A percentile compares a stretch with the other conserved stretches of the same genome.
These are phyloP conservation scores for Drosophila kurseongensis DNA, from an alignment of 1,140 invertebrate species.

Conservation along the genomic window DNA sequence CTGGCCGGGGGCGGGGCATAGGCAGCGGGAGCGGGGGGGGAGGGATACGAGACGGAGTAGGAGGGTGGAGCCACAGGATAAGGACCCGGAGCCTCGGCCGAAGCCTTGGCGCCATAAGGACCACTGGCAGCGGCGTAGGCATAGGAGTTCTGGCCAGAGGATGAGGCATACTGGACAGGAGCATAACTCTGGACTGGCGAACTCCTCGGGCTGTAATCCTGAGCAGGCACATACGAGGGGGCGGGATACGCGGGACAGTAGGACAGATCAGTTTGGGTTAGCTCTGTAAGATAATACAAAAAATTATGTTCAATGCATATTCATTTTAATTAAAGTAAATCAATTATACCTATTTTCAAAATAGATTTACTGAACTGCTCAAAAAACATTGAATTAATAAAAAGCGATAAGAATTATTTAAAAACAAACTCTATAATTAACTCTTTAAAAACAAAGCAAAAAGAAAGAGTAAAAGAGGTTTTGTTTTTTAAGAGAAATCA, in stretches of 20 bases:
- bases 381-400: too few species aligned
- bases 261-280: constrained; percentile 6
- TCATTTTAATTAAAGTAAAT: too few species aligned
- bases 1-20: background rate
- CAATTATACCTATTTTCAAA: too few species aligned
- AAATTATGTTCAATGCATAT: background rate
- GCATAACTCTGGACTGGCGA: background rate
- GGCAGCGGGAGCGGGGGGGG: background rate
- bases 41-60: constrained; percentile 20
- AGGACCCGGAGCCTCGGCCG: constrained; percentile 55
- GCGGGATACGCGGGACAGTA: constrained; percentile 25
- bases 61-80: constrained; percentile 3
- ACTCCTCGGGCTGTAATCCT: background rate
- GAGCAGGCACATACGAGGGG: background rate
- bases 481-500: too few species aligned
- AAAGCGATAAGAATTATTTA: too few species aligned
- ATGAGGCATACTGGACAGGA: background rate
- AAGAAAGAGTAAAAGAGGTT: too few species aligned
- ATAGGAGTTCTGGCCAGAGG: constrained; percentile 19
- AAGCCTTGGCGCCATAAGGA: constrained; percentile 52
- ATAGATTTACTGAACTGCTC: too few species aligned
- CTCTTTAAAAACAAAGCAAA: too few species aligned
- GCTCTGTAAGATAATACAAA: constrained; percentile 3
- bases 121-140: constrained; percentile 60
- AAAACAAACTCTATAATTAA: too few species aligned